Base-by-base conservation (phyloP, 2,113 vertebrate genomes). In the Neodon shergylaensis region DNA sequence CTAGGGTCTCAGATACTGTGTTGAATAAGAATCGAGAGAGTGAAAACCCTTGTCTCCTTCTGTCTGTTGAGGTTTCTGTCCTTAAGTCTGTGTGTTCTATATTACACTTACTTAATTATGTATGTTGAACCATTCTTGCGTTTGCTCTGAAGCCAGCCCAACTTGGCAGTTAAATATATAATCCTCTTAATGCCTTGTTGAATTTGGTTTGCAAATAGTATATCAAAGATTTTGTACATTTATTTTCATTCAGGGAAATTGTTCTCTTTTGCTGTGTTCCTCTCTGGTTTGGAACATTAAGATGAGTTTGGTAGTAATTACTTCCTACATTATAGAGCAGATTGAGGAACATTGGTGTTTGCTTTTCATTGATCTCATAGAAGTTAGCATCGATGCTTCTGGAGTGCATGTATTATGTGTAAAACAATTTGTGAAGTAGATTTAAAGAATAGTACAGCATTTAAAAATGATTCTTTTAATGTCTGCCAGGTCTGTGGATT, bases 401-500 rank as follows among this genome's bases (percentile, higher is more conserved):
- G 36, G 36, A 88, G 31, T 79, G 49, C 42, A 39, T 39, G n/a
- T 82, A 79, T 63, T 89, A 66, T 84, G 3, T 91, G 9, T 90
- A 68, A 95, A 87, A 47, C 21, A 88, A 74, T 96, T 96, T 93
- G 19, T 88, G 70, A 72, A 68, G 11, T 95, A 22, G 58, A n/a
- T 73, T 21, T 44, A 26, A 74, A 36, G 91, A 95, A 90, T 96
- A 82, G 0, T 92, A 93, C 0, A 91, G 3, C 58, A 85, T 92
- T 92, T 28, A 65, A 87, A 91, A 88, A 49, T 82, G 79, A 78
- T 12, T 94, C 52, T 95, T 78, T 90, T 95, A 84, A 52, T 98
- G 54, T 86, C 97, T 97, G 74, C 65, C 98, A 99, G 99, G 96
- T 98, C 99, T 92, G 97, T 99, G 89, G 99, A 99, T 97, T 98